Percentiles rank a stretch among this genome's conserved stretches.
phyloP scores from a whole-genome alignment of 2,888 invertebrate species.

The Steromphala cineraria region DNA sequence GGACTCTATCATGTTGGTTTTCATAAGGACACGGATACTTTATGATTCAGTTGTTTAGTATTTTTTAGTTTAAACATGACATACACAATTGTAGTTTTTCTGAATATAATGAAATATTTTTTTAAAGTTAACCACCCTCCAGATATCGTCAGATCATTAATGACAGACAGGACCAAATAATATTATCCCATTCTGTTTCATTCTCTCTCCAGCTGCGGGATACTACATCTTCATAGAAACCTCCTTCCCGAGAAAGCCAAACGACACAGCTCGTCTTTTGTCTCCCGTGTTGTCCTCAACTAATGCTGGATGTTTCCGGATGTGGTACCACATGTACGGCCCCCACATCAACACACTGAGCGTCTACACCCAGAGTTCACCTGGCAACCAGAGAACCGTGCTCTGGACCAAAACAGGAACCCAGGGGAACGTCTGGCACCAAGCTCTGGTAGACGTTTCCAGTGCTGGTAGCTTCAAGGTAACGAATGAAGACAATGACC shows the following conservation, averaged over 20 bases:
- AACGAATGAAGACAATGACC: too few relatives aligned
- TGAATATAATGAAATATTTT: too few relatives aligned
- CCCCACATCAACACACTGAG: slow-evolving; percentile 64
- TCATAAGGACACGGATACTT: too few relatives aligned
- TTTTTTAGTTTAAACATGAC: too few relatives aligned
- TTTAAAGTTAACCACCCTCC: too few relatives aligned
- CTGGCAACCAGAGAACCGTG: slow-evolving; percentile 32
- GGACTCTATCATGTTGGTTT: too few relatives aligned
- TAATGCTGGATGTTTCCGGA: slow-evolving; percentile 50
- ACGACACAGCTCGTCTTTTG: slow-evolving; percentile 61
- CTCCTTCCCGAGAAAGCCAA: slow-evolving; percentile 53
- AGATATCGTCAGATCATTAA: too few relatives aligned
- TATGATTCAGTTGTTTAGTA: too few relatives aligned
- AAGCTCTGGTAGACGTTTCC: slow-evolving; percentile 45
- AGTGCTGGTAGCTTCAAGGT: slow-evolving; percentile 35
- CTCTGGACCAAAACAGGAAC: slow-evolving; percentile 61
- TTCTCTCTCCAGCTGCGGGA: slow-evolving; percentile 70
- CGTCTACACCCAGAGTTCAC: slow-evolving; percentile 50
- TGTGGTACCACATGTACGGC: slow-evolving; percentile 72
- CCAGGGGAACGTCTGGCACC: slow-evolving; percentile 61
- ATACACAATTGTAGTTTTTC: too few relatives aligned
- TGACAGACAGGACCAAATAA: too few relatives aligned
- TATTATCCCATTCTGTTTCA: background rate
- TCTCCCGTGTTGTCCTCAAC: slow-evolving; percentile 47
- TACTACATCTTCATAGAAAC: slow-evolving; percentile 66